Evolutionary conservation across 2,113 vertebrate species (phyloP), one percentile per base, ranked within the genome.

Genomic region (Irena cyanogastra): DNA sequence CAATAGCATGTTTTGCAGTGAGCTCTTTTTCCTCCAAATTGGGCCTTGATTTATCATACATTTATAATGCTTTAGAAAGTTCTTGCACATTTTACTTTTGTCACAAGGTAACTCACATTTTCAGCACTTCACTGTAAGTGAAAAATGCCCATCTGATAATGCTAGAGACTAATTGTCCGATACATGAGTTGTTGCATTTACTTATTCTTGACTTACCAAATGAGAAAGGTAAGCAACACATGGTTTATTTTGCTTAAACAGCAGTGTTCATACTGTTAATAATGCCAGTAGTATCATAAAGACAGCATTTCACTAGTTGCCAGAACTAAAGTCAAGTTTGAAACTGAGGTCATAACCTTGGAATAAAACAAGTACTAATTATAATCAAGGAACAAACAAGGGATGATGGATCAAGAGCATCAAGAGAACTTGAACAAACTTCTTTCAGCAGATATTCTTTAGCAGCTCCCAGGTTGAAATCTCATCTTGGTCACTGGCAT

Each of bases 391-490:
- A 97, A 96, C 95, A 87, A 92, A 95, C 92, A 88, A 75, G 91
- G 93, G 75, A 81, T 85, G 94, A 94, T 74, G 85, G 64, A 70
- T 80, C 84, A 87, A 94, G 61, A 94, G 87, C 89, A 94, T 87
- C 81, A 93, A 97, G 74, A 93, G 60, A 96, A 92, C 94, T 93
- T 39, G 52, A 78, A 94, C 89, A 91, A 96, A 92, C 94, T 96
- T 97, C 93, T 94, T 97, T 96, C 95, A 94, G 93, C n/a, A 89
- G 94, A 89, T 84, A 96, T 96, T 86, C 95, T 95, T 97, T 96
- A 95, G 96, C 95, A 96, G 95, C 93, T 96, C 95, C 92, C 94
- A 96, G 94, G 76, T 95, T 93, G 92, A 59, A 86, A 93, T 95
- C 64, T 90, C 94, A 95, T 96, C 94, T 96, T 93, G 92, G 88